These are phyloP conservation scores for Sinella curviseta DNA, from an alignment of 1,140 invertebrate genomes.

Conservation along the genomic window DNA sequence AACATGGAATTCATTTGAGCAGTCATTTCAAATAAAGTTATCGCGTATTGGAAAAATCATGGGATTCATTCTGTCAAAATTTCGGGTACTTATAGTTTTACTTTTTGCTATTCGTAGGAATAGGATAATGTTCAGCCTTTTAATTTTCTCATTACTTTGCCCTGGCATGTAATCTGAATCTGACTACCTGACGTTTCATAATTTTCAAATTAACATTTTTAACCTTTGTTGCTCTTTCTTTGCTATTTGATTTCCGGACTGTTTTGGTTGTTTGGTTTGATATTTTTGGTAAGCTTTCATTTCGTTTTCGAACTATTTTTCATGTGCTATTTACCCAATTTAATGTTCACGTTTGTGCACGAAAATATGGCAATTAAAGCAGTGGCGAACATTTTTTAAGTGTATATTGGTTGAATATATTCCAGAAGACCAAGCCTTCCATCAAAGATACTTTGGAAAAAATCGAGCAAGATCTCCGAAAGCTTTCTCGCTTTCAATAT, in stretches of 20 bases:
- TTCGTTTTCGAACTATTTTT: no score
- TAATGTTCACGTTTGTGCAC: neutral
- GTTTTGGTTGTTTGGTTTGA: no score
- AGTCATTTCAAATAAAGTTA: neutral
- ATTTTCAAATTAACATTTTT: no score
- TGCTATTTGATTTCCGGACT: no score
- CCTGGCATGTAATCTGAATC: no score
- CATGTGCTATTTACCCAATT: no score
- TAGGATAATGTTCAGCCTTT: neutral
- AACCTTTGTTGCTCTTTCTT: no score
- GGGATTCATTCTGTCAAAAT: constrained; percentile 9
- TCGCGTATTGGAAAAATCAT: neutral
- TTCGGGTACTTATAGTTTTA: neutral
- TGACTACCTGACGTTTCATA: no score
- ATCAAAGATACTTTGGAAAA: constrained; percentile 13
- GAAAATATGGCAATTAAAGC: no score
- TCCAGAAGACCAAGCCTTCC: constrained; percentile 4
- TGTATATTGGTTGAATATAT: neutral
- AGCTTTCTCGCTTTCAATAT: constrained; percentile 74
- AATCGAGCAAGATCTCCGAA: constrained; percentile 67
- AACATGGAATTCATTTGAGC: neutral
- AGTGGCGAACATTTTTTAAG: neutral
- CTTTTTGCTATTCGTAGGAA: neutral
- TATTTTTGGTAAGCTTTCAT: no score
- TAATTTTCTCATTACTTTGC: neutral